A percentile compares a stretch with the other conserved stretches of the same genome.
Conservation (phyloP, 2,888 invertebrate genomes). For the Scaptodrosophila latifasciaeformis region DNA sequence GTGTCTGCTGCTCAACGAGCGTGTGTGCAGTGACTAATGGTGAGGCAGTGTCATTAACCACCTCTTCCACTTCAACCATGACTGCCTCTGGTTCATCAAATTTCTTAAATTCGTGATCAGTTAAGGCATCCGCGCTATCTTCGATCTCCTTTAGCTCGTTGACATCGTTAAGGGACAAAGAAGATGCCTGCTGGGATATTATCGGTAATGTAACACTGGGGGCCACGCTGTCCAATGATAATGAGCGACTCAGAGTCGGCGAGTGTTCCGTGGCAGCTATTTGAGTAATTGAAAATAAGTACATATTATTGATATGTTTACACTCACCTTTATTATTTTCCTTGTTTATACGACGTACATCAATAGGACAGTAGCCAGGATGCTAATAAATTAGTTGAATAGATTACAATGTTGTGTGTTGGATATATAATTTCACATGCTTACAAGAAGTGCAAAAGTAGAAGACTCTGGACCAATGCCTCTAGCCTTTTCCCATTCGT, state of each 20-base stretch:
- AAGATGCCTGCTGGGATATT: conserved; percentile 82
- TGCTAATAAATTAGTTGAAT: too few species aligned
- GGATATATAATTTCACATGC: too few species aligned
- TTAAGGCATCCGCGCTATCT: conserved; percentile 64
- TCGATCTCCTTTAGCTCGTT: conserved; percentile 80
- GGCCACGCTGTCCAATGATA: conserved; percentile 86
- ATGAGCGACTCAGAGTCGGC: conserved; percentile 80
- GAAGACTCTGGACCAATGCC: conserved; percentile 91
- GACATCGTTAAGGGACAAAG: conserved; percentile 83
- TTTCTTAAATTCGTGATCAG: conserved; percentile 69
- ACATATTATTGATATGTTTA: background rate
- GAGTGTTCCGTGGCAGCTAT: conserved; percentile 67
- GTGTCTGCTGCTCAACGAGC: conserved; percentile 81
- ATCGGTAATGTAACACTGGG: conserved; percentile 74
- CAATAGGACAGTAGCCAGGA: conserved; percentile 76
- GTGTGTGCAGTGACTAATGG: conserved; percentile 81
- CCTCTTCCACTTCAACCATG: conserved; percentile 87
- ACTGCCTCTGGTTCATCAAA: conserved; percentile 81
- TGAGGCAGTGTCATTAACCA: conserved; percentile 86
- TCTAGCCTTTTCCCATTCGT: conserved; percentile 93
- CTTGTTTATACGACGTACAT: conserved; percentile 71
- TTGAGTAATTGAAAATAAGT: conserved; percentile 1
- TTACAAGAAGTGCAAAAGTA: conserved; percentile 86
- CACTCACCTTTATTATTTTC: conserved; percentile 64
- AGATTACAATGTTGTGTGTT: too few species aligned